Evolutionary conservation across 2,797 vertebrate species (phyloP).

Genomic region (Tadarida brasiliensis): DNA sequence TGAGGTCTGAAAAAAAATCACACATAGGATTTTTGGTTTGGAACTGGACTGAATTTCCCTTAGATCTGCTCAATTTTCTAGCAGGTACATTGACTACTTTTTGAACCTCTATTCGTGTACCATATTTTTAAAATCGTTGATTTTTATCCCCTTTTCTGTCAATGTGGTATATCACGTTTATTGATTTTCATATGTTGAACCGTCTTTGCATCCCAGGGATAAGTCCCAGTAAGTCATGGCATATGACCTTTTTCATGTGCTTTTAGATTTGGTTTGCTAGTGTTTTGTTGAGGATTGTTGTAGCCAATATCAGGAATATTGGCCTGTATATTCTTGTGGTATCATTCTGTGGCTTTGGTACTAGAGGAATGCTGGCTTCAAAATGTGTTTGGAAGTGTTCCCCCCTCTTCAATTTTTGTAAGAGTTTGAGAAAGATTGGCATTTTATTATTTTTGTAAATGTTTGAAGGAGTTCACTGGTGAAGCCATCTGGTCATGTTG

Average conservation of each 20-base stretch:
- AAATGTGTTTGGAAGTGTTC: not conserved
- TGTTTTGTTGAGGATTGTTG: not conserved
- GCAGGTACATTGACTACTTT: not conserved
- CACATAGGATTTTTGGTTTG: not conserved
- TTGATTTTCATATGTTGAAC: not conserved
- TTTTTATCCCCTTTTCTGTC: not conserved
- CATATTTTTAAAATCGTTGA: not conserved
- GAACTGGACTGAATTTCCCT: not conserved
- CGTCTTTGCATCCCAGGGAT: not conserved
- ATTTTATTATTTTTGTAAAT: not conserved
- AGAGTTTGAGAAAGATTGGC: not conserved
- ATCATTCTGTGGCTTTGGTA: not conserved
- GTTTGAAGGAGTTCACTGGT: not conserved
- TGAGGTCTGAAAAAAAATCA: not conserved
- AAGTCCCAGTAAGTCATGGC: not conserved
- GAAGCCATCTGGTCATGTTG: not conserved
- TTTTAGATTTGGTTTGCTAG: not conserved
- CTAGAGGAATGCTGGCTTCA: not conserved
- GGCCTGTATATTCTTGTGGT: not conserved
- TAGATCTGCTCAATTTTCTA: not conserved
- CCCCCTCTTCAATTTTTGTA: not conserved
- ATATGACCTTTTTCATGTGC: not conserved
- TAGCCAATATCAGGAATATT: not conserved
- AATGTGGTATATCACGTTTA: not conserved
- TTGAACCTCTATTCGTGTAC: not conserved